Base-by-base conservation (phyloP, 2,888 invertebrate genomes). In the Diarsia rubi region DNA sequence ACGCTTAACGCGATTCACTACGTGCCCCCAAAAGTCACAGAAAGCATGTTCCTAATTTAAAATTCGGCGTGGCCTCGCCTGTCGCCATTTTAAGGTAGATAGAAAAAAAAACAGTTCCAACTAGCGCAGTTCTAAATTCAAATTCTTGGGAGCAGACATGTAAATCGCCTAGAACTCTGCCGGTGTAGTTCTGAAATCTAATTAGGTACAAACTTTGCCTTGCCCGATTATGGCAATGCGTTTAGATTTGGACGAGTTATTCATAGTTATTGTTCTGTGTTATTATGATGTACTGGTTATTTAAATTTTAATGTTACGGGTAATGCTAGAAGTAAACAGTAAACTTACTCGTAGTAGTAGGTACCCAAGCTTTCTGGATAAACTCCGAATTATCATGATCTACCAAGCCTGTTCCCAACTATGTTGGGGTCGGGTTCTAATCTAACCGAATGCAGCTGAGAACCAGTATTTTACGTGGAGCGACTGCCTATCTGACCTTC, bases 121-220 rank as follows among this genome's bases (percentile, higher is more conserved):
- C 75, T 68, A 70, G 84, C 62, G 70, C 60, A 78, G 78, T 69
- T 81, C 73, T 81, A 84, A 81, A 84, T 83, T 83, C 74, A 78
- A 84, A 84, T 84, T 83, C 78, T 68, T 70, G 37, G 66, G 63
- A 81, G 82, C 75, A 78, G 82, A 75, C 85, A 84, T 83, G 85
- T 83, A 84, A 83, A 83, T 83, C 73, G 85, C 44, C 71, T 78
- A 69, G 78, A 84, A 73, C 75, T 81, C 70, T 49, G 52, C 45
- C 75, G 70, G 69, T 73, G 63, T 73, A 76, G 71, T 82, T 82
- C 21, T 62, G 73, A 73, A 84, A 81, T 73, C 75, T 84, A 84
- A 84, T 83, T 83, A 83, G 78, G 82, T 63, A 27, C 45, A 73
- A 83, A 84, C 73, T 84, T 84, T 84, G 68, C 49, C 54, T 19